A percentile compares a stretch with the other conserved stretches of the same genome.
Evolutionary conservation across 1,140 invertebrate species (phyloP).

Genomic region (Penaeus vannamei): DNA sequence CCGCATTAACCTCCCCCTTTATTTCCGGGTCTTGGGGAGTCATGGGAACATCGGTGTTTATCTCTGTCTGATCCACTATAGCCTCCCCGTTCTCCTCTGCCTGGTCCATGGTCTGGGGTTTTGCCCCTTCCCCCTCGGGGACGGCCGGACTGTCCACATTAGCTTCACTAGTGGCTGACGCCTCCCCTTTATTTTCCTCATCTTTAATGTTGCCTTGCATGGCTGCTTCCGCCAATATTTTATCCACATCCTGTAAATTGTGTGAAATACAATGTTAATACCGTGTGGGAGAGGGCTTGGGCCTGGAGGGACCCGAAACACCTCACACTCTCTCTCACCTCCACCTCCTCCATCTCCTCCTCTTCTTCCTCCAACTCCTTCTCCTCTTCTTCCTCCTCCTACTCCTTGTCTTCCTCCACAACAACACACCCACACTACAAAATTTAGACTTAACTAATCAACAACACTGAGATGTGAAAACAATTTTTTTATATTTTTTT

Average conservation of each 20-base stretch:
- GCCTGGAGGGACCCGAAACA: conserved; percentile 37
- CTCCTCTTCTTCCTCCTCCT: no score
- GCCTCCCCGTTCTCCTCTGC: conserved; percentile 61
- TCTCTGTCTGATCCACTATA: conserved; percentile 55
- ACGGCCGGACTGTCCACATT: conserved; percentile 60
- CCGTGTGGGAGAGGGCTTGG: conserved; percentile 53
- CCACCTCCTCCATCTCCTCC: no score
- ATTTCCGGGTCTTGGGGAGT: conserved; percentile 55
- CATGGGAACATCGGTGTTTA: conserved; percentile 59
- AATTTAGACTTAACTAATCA: no score
- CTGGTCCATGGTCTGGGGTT: conserved; percentile 62
- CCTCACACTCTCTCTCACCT: no score
- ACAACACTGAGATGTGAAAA: no score
- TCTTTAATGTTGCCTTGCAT: conserved; percentile 66
- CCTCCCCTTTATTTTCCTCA: conserved; percentile 63
- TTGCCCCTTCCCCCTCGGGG: conserved; percentile 63
- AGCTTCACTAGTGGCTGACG: conserved; percentile 66
- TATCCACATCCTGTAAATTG: conserved; percentile 70
- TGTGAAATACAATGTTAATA: conserved; percentile 69
- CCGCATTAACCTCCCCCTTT: conserved; percentile 43
- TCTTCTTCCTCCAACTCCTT: background rate
- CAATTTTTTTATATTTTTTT: no score
- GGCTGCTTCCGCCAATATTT: conserved; percentile 70
- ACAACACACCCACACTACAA: no score
- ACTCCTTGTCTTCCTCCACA: no score